Evolutionary conservation across 2,888 invertebrate species (phyloP).

Genomic region (Mechanitis mazaeus): DNA sequence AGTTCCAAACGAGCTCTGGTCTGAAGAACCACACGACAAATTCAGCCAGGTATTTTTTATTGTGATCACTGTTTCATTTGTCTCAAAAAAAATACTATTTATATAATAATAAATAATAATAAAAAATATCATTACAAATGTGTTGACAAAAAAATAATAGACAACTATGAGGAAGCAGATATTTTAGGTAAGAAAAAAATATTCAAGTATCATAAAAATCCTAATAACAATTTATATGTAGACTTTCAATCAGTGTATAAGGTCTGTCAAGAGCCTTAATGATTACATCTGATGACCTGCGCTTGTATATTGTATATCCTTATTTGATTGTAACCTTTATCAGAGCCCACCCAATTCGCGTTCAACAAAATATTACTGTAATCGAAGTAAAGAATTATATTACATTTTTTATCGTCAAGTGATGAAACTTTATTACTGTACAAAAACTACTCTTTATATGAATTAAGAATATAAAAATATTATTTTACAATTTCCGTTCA

Average conservation of each 20-base stretch:
- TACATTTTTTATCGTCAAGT: slow-evolving; percentile 11
- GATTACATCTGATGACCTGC: not conserved
- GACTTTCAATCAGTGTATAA: slow-evolving; percentile 9
- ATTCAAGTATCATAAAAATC: slow-evolving; percentile 6
- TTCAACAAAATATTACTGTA: not conserved
- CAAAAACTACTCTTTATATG: slow-evolving; percentile 21
- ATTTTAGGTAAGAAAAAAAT: slow-evolving; percentile 6
- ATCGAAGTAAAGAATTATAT: slow-evolving; percentile 6
- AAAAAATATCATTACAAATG: no score
- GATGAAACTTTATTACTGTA: slow-evolving; percentile 20
- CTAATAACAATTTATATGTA: slow-evolving; percentile 2
- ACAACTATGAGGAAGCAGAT: slow-evolving; percentile 10
- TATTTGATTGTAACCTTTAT: slow-evolving; percentile 3
- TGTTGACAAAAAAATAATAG: no score
- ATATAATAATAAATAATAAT: no score
- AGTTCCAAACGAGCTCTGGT: no score
- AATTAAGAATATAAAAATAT: slow-evolving; percentile 31
- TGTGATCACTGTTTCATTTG: no score
- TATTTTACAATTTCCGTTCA: slow-evolving; percentile 46
- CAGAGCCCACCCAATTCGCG: slow-evolving; percentile 2
- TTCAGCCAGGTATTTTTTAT: no score
- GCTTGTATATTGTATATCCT: slow-evolving; percentile 3
- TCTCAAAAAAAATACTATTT: no score
- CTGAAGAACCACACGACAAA: no score
- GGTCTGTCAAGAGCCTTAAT: not conserved